phyloP scores from a whole-genome alignment of 1,140 invertebrate species.

The Frieseomelitta varia region DNA sequence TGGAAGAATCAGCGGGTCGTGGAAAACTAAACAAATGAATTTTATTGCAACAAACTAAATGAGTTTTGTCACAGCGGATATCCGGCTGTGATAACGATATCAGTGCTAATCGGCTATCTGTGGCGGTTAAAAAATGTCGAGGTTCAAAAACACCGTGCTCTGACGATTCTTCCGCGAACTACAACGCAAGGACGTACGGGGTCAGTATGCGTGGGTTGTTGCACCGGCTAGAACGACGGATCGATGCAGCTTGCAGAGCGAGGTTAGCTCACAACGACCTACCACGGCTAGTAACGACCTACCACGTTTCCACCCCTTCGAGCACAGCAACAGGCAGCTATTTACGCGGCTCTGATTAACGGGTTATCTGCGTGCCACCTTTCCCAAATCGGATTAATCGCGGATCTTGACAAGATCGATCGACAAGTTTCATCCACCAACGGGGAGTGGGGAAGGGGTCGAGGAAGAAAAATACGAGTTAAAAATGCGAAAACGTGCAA shows the following conservation, averaged over 20 bases:
- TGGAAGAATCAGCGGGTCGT: too few relatives aligned
- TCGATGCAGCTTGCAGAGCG: conserved; percentile 75
- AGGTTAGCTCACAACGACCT: conserved; percentile 68
- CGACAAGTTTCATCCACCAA: neutral
- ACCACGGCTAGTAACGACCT: conserved; percentile 67
- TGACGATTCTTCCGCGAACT: conserved; percentile 49
- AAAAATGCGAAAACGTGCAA: too few relatives aligned
- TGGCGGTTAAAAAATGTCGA: conserved; percentile 11
- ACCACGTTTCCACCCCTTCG: conserved; percentile 54
- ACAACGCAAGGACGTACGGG: conserved; percentile 65
- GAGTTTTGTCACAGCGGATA: neutral
- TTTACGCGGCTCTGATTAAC: conserved; percentile 53
- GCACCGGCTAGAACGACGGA: conserved; percentile 73
- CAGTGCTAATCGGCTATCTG: neutral
- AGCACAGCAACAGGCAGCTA: conserved; percentile 74
- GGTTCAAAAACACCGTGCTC: conserved; percentile 40
- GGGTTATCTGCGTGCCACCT: conserved; percentile 26
- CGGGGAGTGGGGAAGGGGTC: too few relatives aligned
- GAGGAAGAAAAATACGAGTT: too few relatives aligned
- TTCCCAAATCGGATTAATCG: neutral
- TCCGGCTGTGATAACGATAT: neutral
- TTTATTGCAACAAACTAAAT: neutral
- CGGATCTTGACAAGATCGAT: neutral
- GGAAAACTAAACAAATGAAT: too few relatives aligned
- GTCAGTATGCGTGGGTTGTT: conserved; percentile 79